A percentile compares a stretch with the other conserved stretches of the same genome.
Conservation (phyloP, 2,797 vertebrate genomes). For the Choloepus didactylus region DNA sequence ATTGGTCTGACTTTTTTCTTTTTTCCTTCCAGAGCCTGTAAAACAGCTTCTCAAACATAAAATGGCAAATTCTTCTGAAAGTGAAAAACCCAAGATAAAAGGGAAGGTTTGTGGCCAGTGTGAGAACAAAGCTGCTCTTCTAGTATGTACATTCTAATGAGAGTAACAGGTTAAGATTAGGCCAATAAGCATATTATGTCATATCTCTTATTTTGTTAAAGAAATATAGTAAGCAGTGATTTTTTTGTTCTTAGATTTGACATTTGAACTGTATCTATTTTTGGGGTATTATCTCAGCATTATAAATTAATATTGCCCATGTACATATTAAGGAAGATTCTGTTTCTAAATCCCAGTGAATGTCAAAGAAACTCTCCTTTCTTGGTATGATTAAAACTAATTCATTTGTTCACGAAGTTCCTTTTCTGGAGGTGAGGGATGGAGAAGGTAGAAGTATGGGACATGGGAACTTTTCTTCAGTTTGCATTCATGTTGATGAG, state of each 20-base stretch:
- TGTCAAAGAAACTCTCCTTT: not conserved
- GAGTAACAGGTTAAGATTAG: not conserved
- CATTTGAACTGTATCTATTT: not conserved
- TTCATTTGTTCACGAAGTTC: not conserved
- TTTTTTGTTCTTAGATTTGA: not conserved
- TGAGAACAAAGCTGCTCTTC: constrained; percentile 89
- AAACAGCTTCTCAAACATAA: constrained; percentile 71
- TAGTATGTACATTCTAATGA: constrained; percentile 87
- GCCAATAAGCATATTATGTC: not conserved
- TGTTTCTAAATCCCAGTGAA: not conserved
- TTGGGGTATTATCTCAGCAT: not conserved
- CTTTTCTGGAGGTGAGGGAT: not conserved
- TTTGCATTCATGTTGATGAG: not conserved
- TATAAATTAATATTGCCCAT: not conserved
- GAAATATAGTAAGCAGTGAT: not conserved
- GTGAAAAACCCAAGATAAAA: constrained; percentile 86
- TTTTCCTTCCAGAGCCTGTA: constrained; percentile 79
- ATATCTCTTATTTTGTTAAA: not conserved
- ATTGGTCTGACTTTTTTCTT: constrained; percentile 40
- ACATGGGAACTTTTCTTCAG: not conserved
- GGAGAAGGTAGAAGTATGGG: not conserved
- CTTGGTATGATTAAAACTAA: not conserved
- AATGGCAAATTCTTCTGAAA: constrained; percentile 70
- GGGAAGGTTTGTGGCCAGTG: constrained; percentile 88
- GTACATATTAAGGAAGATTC: not conserved